Evolutionary conservation across 2,888 invertebrate genomes (phyloP).

Genomic region (Ophion costatus): DNA sequence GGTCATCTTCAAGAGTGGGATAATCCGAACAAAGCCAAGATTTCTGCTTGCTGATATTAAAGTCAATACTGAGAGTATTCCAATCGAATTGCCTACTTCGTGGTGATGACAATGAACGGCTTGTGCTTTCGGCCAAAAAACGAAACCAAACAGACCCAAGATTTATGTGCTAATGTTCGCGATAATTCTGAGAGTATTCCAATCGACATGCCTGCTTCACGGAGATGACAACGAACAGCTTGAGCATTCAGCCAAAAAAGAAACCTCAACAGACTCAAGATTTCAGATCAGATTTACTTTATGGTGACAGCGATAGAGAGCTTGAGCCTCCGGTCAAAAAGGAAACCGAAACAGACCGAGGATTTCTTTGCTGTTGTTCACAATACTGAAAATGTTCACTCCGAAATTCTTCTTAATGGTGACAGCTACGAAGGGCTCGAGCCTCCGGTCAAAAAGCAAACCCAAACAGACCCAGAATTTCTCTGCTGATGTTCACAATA

Average conservation of each 20-base stretch:
- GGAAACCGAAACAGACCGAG: background rate
- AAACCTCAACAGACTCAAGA: too few relatives aligned
- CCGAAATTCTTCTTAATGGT: too few relatives aligned
- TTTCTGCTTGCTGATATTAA: background rate
- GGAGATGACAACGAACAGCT: background rate
- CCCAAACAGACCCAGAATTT: too few relatives aligned
- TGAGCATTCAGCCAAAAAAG: background rate
- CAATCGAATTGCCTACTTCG: background rate
- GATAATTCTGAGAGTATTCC: background rate
- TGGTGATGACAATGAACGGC: too few relatives aligned
- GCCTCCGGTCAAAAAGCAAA: too few relatives aligned
- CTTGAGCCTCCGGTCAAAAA: too few relatives aligned
- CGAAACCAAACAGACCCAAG: background rate
- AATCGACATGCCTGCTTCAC: background rate
- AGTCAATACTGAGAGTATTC: background rate
- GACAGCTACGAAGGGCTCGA: too few relatives aligned
- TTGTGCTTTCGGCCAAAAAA: background rate
- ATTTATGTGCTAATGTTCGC: background rate
- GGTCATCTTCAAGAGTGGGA: background rate
- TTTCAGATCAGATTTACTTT: too few relatives aligned
- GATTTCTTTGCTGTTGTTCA: too few relatives aligned
- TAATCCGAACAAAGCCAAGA: background rate
- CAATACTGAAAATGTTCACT: too few relatives aligned
- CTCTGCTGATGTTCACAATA: too few relatives aligned
- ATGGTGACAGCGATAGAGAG: too few relatives aligned